A percentile compares a stretch with the other conserved stretches of the same genome.
phyloP scores from a whole-genome alignment of 2,113 vertebrate genomes.

The Pipra filicauda region DNA sequence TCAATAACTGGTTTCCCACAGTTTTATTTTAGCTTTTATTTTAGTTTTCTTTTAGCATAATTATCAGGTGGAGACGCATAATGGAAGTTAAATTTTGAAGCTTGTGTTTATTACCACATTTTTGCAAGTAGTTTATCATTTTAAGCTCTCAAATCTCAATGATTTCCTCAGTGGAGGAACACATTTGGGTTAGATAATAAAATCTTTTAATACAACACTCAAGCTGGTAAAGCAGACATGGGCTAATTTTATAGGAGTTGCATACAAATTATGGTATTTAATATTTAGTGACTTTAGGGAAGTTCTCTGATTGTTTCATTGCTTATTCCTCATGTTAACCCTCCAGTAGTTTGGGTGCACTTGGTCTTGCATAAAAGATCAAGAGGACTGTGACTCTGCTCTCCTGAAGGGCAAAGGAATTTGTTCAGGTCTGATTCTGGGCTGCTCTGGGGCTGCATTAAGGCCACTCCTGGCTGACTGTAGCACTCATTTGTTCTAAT shows the following conservation, averaged over 20 bases:
- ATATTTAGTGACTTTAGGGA: background rate
- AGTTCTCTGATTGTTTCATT: background rate
- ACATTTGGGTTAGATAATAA: background rate
- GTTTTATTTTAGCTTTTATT: background rate
- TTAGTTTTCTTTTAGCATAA: slow-evolving; percentile 28
- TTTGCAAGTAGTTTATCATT: background rate
- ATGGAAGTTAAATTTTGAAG: background rate
- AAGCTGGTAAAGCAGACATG: background rate
- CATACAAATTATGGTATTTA: background rate
- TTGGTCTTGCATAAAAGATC: fast-evolving
- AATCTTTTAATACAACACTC: background rate
- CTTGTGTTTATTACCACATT: background rate
- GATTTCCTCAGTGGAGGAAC: background rate
- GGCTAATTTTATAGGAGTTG: background rate
- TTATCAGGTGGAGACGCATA: background rate
- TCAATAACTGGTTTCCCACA: background rate
- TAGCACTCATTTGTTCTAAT: background rate
- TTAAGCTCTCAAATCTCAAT: background rate
- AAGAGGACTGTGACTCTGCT: background rate
- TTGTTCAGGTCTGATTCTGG: background rate
- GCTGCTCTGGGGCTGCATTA: background rate
- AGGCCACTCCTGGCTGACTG: background rate
- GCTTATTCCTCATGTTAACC: background rate
- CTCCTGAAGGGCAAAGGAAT: background rate
- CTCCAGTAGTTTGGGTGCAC: background rate